Percentiles rank a stretch among this genome's conserved stretches.
phyloP scores from a whole-genome alignment of 2,888 invertebrate genomes.

The Aquatica leii region DNA sequence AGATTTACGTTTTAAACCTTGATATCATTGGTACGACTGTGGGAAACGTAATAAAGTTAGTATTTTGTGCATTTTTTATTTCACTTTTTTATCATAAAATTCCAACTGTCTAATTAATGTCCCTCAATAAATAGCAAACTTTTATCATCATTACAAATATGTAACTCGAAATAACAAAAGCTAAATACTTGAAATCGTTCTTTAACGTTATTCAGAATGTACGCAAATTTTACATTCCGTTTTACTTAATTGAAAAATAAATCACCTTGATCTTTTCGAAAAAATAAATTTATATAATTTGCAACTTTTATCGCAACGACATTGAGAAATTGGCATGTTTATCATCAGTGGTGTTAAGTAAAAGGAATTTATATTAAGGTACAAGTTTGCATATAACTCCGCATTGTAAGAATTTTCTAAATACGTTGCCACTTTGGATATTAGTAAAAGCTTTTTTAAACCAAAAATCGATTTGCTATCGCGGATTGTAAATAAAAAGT shows the following conservation, averaged over 20 bases:
- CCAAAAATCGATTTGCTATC: too few species aligned
- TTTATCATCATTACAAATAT: conserved; percentile 7
- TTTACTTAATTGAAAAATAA: not conserved
- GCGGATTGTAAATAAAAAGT: conserved; percentile 7
- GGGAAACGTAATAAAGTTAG: conserved; percentile 9
- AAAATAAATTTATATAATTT: not conserved
- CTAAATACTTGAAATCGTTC: conserved; percentile 3
- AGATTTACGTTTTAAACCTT: too few species aligned
- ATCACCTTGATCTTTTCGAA: not conserved
- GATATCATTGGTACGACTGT: conserved; percentile 3
- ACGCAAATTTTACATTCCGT: not conserved
- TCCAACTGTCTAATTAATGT: conserved; percentile 7
- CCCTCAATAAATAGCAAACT: conserved; percentile 6
- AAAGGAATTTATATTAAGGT: too few species aligned
- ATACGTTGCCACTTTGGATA: too few species aligned
- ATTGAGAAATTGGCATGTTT: too few species aligned
- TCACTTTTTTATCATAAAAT: not conserved
- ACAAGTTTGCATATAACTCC: too few species aligned
- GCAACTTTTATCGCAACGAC: too few species aligned
- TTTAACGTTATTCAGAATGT: not conserved
- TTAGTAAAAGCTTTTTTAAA: too few species aligned
- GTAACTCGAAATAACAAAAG: not conserved
- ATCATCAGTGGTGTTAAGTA: too few species aligned
- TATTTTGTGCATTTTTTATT: not conserved
- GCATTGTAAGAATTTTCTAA: too few species aligned